Evolutionary conservation across 1,140 invertebrate species (phyloP).

Genomic region (Cyclina sinensis): DNA sequence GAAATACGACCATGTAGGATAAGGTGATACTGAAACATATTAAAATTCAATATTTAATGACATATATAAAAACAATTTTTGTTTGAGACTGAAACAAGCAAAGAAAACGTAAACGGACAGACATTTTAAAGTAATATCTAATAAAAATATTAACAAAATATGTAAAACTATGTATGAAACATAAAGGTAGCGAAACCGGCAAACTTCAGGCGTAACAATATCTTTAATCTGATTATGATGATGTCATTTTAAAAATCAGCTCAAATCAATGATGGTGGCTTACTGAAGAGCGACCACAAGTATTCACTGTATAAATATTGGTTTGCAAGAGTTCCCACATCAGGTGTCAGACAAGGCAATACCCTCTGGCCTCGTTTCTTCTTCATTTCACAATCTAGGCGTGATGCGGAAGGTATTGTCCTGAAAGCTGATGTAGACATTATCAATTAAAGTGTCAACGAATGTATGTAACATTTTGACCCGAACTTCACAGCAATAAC

Average conservation of each 20-base stretch:
- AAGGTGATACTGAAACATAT: no score
- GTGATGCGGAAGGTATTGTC: constrained; percentile 16
- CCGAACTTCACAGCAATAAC: constrained; percentile 41
- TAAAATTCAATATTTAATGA: no score
- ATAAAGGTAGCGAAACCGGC: no score
- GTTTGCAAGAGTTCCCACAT: neutral
- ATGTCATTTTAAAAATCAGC: neutral
- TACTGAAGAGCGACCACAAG: neutral
- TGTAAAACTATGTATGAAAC: no score
- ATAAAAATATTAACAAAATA: no score
- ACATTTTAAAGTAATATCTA: no score
- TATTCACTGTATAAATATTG: constrained; percentile 48
- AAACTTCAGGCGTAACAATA: no score
- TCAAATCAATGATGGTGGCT: constrained; percentile 5
- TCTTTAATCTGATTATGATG: neutral
- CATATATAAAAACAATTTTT: no score
- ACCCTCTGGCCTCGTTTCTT: constrained; percentile 15
- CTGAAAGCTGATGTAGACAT: constrained; percentile 15
- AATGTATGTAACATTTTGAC: constrained; percentile 56
- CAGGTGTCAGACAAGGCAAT: constrained; percentile 47
- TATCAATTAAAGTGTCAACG: constrained; percentile 63
- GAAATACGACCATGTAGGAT: no score
- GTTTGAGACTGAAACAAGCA: no score
- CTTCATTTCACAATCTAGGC: constrained; percentile 31
- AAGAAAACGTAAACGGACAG: no score